phyloP scores from a whole-genome alignment of 2,797 vertebrate genomes.

The Triplophysa yarkandensis region DNA sequence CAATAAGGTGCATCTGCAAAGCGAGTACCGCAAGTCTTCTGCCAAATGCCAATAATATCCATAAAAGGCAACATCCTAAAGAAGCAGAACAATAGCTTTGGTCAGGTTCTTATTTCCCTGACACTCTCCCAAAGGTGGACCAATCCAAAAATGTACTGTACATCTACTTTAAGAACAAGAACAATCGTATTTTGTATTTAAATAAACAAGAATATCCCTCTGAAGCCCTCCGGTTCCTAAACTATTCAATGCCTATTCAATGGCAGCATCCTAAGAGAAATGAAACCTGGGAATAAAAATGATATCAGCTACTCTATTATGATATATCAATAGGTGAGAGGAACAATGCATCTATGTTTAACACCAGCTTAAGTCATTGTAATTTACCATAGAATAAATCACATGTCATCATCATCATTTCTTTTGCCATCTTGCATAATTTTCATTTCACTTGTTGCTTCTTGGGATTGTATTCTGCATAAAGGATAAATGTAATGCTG shows the following conservation, averaged over 20 bases:
- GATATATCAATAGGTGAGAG: not conserved
- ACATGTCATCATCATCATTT: too few species aligned
- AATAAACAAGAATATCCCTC: not conserved
- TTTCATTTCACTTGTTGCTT: not conserved
- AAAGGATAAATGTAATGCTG: not conserved
- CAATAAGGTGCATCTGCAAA: conserved; percentile 53
- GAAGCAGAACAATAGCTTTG: conserved; percentile 75
- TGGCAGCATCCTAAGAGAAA: not conserved
- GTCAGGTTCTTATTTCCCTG: conserved; percentile 58
- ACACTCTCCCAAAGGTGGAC: conserved; percentile 41
- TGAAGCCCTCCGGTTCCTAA: not conserved
- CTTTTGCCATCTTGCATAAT: not conserved
- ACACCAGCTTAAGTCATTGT: too few species aligned
- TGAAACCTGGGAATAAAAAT: not conserved
- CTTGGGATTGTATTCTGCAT: not conserved
- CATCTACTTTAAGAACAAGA: not conserved
- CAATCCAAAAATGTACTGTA: conserved; percentile 18
- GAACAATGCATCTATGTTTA: not conserved
- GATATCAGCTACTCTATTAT: not conserved
- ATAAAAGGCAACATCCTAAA: conserved; percentile 65
- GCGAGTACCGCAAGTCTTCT: conserved; percentile 60
- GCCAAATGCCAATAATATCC: conserved; percentile 61
- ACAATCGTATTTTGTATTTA: not conserved
- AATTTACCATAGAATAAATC: too few species aligned
- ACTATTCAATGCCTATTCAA: not conserved